Evolutionary conservation across 1,140 invertebrate genomes (phyloP).

Genomic region (Anastrepha ludens): DNA sequence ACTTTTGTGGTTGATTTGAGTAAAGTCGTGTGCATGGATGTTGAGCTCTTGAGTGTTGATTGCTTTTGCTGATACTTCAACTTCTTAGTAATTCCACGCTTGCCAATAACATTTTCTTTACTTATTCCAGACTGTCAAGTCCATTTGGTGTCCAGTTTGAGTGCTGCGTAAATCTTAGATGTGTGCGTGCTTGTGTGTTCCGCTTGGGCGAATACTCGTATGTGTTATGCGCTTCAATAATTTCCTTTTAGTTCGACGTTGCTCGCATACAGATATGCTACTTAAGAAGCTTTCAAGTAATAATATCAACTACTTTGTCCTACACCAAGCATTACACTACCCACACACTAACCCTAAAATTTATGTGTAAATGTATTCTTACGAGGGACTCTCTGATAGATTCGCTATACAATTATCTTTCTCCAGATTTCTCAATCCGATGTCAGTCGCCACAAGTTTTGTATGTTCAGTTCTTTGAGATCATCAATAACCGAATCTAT

Average conservation of each 20-base stretch:
- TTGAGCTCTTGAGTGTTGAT: not conserved
- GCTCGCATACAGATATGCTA: slow-evolving; percentile 40
- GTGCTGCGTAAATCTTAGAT: not conserved
- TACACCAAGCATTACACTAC: too few species aligned
- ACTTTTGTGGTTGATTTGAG: slow-evolving; percentile 17
- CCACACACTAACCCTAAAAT: too few species aligned
- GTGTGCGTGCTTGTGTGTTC: slow-evolving; percentile 1
- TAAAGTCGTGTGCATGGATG: not conserved
- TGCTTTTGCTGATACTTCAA: not conserved
- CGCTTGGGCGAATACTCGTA: not conserved
- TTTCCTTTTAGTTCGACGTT: not conserved
- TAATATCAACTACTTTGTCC: not conserved
- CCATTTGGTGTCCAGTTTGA: slow-evolving; percentile 9
- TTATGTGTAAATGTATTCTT: too few species aligned
- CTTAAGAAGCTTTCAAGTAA: slow-evolving; percentile 35
- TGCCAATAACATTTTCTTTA: slow-evolving; percentile 29
- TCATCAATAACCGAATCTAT: too few species aligned
- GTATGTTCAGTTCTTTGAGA: too few species aligned
- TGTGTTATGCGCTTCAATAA: slow-evolving; percentile 1
- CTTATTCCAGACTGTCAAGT: slow-evolving; percentile 30
- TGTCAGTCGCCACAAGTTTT: too few species aligned
- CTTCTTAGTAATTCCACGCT: not conserved
- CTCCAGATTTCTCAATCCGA: too few species aligned
- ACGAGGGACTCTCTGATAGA: too few species aligned
- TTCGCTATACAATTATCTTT: too few species aligned